Base-by-base conservation (phyloP, 2,888 invertebrate genomes). In the Ophion slaviceki region DNA sequence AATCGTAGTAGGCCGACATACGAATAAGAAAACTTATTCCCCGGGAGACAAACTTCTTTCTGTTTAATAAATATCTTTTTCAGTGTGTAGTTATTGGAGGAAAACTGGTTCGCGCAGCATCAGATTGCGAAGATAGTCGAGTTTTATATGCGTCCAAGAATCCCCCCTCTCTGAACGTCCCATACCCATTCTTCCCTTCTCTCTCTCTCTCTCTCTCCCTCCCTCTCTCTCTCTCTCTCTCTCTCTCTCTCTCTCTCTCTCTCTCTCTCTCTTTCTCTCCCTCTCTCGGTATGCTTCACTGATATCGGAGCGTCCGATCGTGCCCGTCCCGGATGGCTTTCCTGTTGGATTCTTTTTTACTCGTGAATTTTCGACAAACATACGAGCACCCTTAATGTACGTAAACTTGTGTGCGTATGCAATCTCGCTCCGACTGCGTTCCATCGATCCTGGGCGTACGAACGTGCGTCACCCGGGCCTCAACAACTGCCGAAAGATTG, bases 41-140 rank as follows among this genome's bases (percentile, higher is more conserved):
- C 24, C 24, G 24, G 24, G 24, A 24, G 24, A 24, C 24, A 24
- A 24, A 24, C 1, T 24, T 24, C 2, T 24, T 24, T 24, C 1
- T 24, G 24, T 2, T 24, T 24, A 24, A 24, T 24, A 24, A 1
- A 24, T 24, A 24, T 24, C 1, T 24, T 24, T 24, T 24, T 24
- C 32, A 5, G 57, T 36, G 32, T 32, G n/a, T 59, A 59, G 11
- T 32, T 59, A 80, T 17, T 66, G 47, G 47, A 92, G 91, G 91
- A 92, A 93, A 93, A 93, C 93, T 93, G 93, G 92, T 93, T 93
- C 92, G 93, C 90, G 90, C 90, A 91, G 92, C 92, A 91, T 93
- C 93, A 92, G 92, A 93, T 93, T 91, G 93, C 92, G 88, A 92
- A 93, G 93, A 93, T 93, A 93, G 89, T 86, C 87, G 90, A 92